Conservation (phyloP, 92 coral and sea anemone species). For the Porites evermanni region DNA sequence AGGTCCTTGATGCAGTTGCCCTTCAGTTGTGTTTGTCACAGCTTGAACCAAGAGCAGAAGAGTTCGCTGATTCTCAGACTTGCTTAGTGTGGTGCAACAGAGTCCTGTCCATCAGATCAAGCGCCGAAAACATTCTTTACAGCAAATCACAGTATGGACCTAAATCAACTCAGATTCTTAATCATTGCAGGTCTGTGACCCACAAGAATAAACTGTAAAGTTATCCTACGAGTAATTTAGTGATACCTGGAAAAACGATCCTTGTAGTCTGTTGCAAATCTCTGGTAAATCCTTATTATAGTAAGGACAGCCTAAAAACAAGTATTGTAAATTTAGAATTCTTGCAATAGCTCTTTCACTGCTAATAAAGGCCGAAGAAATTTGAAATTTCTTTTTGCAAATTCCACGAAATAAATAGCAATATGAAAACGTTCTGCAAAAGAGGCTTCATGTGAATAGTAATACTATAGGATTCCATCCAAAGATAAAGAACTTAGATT, state of each 20-base stretch:
- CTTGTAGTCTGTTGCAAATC: not conserved
- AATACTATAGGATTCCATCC: no score
- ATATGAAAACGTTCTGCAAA: no score
- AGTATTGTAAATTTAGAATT: no score
- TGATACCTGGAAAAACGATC: not conserved
- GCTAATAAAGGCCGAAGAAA: no score
- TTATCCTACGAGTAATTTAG: not conserved
- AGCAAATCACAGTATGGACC: constrained; percentile 19
- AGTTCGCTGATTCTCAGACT: constrained; percentile 54
- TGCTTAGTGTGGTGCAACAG: constrained; percentile 84
- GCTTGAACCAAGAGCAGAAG: constrained; percentile 70
- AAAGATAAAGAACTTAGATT: no score
- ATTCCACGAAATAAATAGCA: no score
- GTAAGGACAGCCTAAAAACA: no score
- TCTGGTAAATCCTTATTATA: no score
- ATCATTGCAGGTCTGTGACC: constrained; percentile 75
- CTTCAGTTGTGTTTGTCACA: constrained; percentile 72
- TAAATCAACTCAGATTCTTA: constrained; percentile 50
- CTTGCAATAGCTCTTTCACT: no score
- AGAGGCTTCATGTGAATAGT: no score
- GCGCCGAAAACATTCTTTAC: constrained; percentile 67
- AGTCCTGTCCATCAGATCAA: constrained; percentile 73
- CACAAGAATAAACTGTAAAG: not conserved
- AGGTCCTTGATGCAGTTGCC: constrained; percentile 87
- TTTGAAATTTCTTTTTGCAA: no score